These are phyloP conservation scores for Nerophis ophidion DNA, from an alignment of 2,113 vertebrate species.

Conservation along the genomic window DNA sequence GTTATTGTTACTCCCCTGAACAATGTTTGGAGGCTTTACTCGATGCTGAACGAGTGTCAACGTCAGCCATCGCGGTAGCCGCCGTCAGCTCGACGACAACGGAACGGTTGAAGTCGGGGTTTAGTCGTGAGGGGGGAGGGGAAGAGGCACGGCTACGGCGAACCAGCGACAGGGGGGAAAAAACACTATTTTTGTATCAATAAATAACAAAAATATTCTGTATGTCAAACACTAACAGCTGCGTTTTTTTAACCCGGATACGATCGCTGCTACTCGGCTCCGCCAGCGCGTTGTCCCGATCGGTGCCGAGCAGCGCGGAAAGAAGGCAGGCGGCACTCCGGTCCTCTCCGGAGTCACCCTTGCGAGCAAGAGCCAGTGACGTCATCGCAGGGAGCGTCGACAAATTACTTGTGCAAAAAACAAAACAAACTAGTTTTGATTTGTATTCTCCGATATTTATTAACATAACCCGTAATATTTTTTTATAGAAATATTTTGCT, in stretches of 20 bases:
- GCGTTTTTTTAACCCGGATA: conserved; percentile 16
- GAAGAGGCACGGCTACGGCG: conserved; percentile 40
- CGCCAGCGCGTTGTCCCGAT: conserved; percentile 30
- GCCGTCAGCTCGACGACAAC: conserved; percentile 37
- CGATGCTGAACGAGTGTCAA: conserved; percentile 23
- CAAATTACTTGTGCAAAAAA: conserved; percentile 22
- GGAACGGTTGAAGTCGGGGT: conserved; percentile 46
- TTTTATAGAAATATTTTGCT: too few relatives aligned
- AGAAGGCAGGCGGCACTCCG: neutral
- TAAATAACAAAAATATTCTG: conserved; percentile 7
- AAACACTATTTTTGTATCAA: conserved; percentile 8
- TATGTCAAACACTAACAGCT: conserved; percentile 14
- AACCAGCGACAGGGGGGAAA: conserved; percentile 29
- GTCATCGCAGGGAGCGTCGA: conserved; percentile 44
- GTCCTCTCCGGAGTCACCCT: conserved; percentile 8
- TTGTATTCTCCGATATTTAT: neutral
- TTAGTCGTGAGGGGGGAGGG: conserved; percentile 61
- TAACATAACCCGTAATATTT: neutral
- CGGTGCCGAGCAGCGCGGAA: conserved; percentile 34
- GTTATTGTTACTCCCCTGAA: neutral
- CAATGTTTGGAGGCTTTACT: neutral
- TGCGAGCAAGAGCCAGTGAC: conserved; percentile 25
- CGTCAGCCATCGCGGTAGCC: conserved; percentile 45
- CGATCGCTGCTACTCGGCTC: conserved; percentile 22
- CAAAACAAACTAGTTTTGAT: neutral